phyloP scores from a whole-genome alignment of 2,797 vertebrate species.

The Chanos chanos region DNA sequence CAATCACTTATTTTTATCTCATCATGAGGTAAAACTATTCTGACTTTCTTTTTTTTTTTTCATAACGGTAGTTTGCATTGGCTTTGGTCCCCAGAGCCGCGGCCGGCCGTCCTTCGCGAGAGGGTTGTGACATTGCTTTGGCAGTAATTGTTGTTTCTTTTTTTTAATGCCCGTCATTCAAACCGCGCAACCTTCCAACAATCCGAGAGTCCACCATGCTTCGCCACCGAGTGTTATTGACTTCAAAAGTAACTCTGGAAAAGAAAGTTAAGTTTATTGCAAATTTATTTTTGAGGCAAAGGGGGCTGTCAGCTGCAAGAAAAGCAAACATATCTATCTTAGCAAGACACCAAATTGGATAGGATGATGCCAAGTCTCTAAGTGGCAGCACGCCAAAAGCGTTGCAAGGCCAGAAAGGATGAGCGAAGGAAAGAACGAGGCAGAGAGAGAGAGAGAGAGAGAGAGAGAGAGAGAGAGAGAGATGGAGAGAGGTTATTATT shows the following conservation, averaged over 20 bases:
- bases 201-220: not conserved
- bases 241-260: conserved; percentile 49
- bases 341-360: conserved; percentile 67
- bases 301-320: conserved; percentile 57
- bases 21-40: too few relatives aligned
- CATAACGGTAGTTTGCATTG: too few relatives aligned
- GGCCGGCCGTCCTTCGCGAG: too few relatives aligned
- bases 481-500: not conserved
- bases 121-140: not conserved
- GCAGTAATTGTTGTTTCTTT: too few relatives aligned
- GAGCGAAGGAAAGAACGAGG: conserved; percentile 2
- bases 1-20: too few relatives aligned
- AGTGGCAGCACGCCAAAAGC: conserved; percentile 56
- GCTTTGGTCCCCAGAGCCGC: too few relatives aligned
- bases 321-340: conserved; percentile 73
- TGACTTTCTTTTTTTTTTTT: too few relatives aligned
- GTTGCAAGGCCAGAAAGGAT: conserved; percentile 24
- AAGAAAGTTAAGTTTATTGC: conserved; percentile 57
- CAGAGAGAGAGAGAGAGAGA: not conserved
- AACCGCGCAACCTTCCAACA: not conserved
- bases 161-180: not conserved
- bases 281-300: conserved; percentile 62
- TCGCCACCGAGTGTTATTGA: conserved; percentile 4
- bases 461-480: not conserved
- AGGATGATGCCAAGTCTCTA: conserved; percentile 64